Percentiles rank a stretch among this genome's conserved stretches.
Conservation (phyloP, 2,888 invertebrate genomes). For the Drosophila mettleri region DNA sequence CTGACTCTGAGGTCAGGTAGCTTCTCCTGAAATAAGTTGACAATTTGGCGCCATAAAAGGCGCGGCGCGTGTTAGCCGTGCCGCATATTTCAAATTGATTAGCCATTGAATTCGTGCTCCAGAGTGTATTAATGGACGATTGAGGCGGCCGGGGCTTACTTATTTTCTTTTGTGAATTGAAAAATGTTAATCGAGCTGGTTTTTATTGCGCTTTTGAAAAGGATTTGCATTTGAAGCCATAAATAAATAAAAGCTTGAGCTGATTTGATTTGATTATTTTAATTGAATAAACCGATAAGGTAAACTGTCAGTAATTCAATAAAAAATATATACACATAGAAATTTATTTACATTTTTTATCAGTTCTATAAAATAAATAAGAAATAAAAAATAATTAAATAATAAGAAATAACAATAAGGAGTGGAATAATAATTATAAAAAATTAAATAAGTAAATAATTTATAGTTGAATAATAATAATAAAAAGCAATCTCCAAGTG, state of each 20-base stretch:
- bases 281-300: not conserved
- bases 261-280: not conserved
- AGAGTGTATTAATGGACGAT: slow-evolving; percentile 31
- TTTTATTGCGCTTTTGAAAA: slow-evolving; percentile 17
- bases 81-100: slow-evolving; percentile 56
- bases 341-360: too few species aligned
- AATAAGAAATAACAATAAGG: too few species aligned
- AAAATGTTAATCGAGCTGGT: slow-evolving; percentile 11
- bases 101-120: slow-evolving; percentile 41
- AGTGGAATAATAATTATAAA: too few species aligned
- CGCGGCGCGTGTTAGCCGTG: slow-evolving; percentile 37
- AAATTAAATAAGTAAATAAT: too few species aligned
- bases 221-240: not conserved
- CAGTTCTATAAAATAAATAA: too few species aligned
- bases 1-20: slow-evolving; percentile 21
- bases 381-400: too few species aligned
- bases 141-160: not conserved
- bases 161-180: slow-evolving; percentile 18
- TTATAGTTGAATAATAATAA: too few species aligned
- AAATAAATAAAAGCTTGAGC: not conserved
- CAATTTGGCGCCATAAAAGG: slow-evolving; percentile 32
- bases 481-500: too few species aligned
- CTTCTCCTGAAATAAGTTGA: slow-evolving; percentile 59
- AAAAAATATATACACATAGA: too few species aligned
- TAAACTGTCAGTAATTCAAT: too few species aligned